These are phyloP conservation scores for Mirounga angustirostris DNA, from an alignment of 2,113 vertebrate genomes.

Conservation along the genomic window DNA sequence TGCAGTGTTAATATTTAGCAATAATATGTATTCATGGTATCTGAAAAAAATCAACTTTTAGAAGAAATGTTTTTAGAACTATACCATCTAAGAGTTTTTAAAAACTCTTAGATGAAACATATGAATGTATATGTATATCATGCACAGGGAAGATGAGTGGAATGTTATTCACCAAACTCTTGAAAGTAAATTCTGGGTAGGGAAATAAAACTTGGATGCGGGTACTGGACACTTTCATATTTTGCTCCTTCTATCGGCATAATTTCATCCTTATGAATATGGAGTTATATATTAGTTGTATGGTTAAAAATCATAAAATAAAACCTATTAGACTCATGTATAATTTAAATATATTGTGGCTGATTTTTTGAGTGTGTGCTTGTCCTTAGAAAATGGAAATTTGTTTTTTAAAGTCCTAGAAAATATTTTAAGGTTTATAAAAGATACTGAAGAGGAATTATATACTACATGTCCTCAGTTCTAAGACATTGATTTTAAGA, in stretches of 20 bases:
- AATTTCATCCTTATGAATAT: slow-evolving; percentile 22
- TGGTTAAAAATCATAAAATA: background rate
- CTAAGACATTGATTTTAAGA: slow-evolving; percentile 63
- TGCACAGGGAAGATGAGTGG: background rate
- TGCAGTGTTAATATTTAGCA: background rate
- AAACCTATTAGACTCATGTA: background rate
- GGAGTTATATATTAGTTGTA: background rate
- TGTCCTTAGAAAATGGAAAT: slow-evolving; percentile 34
- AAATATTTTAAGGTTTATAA: slow-evolving; percentile 62
- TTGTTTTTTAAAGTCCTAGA: slow-evolving; percentile 38
- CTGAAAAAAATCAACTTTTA: background rate
- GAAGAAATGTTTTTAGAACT: slow-evolving; percentile 26
- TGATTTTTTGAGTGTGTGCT: background rate
- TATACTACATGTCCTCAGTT: slow-evolving; percentile 24
- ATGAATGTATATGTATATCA: background rate
- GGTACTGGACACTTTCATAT: background rate
- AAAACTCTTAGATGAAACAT: background rate
- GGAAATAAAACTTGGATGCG: background rate
- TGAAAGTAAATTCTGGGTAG: background rate
- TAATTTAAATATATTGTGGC: slow-evolving; percentile 24
- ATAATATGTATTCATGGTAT: background rate
- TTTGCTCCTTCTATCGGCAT: background rate
- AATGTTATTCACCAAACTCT: background rate
- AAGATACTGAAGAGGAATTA: slow-evolving; percentile 37
- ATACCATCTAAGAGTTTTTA: background rate